phyloP scores from a whole-genome alignment of 2,888 invertebrate species.

The Ophraella communa region DNA sequence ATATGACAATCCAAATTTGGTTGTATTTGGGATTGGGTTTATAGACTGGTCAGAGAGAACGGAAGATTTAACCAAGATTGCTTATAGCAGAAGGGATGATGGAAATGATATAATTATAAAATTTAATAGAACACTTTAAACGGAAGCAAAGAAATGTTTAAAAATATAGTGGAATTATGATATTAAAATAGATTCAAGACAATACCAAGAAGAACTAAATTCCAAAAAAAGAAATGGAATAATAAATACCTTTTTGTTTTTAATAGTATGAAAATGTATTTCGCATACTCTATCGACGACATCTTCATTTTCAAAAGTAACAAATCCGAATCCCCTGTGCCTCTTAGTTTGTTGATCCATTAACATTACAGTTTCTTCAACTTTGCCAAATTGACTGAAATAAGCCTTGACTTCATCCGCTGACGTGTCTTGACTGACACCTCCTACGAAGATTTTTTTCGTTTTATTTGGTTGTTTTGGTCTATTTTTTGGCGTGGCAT shows the following conservation, averaged over 20 bases:
- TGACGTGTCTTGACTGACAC: constrained; percentile 90
- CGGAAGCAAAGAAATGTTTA: no score
- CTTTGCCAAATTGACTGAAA: constrained; percentile 88
- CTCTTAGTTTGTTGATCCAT: constrained; percentile 94
- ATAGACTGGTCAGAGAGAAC: no score
- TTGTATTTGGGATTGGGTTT: no score
- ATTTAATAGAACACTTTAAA: no score
- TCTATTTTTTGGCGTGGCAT: constrained; percentile 89
- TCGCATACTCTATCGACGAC: constrained; percentile 92
- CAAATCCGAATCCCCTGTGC: constrained; percentile 90
- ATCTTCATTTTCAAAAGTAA: constrained; percentile 90
- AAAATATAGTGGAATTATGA: no score
- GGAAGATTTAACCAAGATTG: no score
- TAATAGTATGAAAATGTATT: constrained; percentile 91
- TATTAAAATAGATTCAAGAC: no score
- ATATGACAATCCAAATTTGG: no score
- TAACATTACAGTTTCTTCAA: constrained; percentile 90
- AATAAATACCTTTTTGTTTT: constrained; percentile 75
- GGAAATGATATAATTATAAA: no score
- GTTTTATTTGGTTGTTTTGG: constrained; percentile 86
- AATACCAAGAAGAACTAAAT: neutral
- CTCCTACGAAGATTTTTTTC: constrained; percentile 88
- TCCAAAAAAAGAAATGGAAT: neutral
- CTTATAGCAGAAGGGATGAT: no score
- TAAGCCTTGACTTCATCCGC: constrained; percentile 90